phyloP scores from a whole-genome alignment of 2,888 invertebrate genomes.

The Aelia acuminata region DNA sequence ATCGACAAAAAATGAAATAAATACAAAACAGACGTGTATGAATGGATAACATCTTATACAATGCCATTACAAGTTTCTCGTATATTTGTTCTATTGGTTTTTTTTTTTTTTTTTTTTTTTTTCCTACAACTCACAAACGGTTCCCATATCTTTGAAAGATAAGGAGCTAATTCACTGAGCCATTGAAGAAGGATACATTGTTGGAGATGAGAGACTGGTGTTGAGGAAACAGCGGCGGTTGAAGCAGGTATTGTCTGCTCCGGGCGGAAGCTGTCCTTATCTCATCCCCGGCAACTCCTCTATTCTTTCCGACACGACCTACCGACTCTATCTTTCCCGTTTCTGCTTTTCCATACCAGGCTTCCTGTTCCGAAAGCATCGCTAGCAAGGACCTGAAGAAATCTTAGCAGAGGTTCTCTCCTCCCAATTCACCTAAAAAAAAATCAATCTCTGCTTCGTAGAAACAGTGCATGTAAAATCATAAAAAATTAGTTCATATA shows the following conservation, averaged over 20 bases:
- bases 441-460: too few relatives aligned
- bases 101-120: too few relatives aligned
- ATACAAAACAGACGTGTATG: too few relatives aligned
- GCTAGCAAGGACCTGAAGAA: not conserved
- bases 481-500: too few relatives aligned
- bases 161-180: not conserved
- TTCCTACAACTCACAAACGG: not conserved
- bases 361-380: not conserved
- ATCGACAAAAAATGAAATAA: too few relatives aligned
- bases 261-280: not conserved
- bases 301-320: slow-evolving; percentile 8
- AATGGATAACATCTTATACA: too few relatives aligned
- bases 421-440: too few relatives aligned
- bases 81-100: too few relatives aligned
- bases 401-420: too few relatives aligned
- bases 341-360: not conserved
- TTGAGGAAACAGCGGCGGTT: not conserved
- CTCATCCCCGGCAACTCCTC: not conserved
- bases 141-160: not conserved
- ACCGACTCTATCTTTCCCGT: not conserved
- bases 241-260: not conserved
- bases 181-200: not conserved
- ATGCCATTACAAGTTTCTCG: too few relatives aligned
- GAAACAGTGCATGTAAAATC: too few relatives aligned
- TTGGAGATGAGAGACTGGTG: not conserved